Evolutionary conservation across 2,888 invertebrate species (phyloP).

Genomic region (Agrochola litura): DNA sequence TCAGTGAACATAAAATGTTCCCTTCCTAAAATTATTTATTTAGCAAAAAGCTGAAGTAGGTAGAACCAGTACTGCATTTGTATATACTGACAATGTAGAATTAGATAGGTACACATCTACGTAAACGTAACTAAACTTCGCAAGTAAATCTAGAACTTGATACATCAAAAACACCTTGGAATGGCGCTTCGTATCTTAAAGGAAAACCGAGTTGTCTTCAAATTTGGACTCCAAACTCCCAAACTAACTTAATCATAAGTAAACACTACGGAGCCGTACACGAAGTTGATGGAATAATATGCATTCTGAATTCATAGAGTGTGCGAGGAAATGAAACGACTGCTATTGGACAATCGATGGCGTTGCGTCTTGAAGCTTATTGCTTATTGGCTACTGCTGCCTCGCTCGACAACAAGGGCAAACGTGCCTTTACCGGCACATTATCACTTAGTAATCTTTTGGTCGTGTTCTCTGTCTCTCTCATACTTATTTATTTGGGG

Average conservation of each 20-base stretch:
- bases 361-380: neutral
- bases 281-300: slow-evolving; percentile 31
- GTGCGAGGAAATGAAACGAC: slow-evolving; percentile 4
- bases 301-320: slow-evolving; percentile 16
- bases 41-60: neutral
- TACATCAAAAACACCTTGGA: slow-evolving; percentile 35
- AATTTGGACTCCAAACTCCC: slow-evolving; percentile 30
- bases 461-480: too few species aligned
- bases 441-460: neutral
- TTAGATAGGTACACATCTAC: neutral
- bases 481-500: neutral
- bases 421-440: neutral
- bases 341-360: slow-evolving; percentile 1
- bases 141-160: slow-evolving; percentile 12
- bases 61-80: neutral
- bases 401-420: neutral
- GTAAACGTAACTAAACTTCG: slow-evolving; percentile 7
- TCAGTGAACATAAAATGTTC: slow-evolving; percentile 26
- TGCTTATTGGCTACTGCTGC: neutral
- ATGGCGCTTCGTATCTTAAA: slow-evolving; percentile 19
- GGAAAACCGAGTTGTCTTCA: slow-evolving; percentile 37
- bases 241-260: slow-evolving; percentile 56
- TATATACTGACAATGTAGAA: slow-evolving; percentile 1
- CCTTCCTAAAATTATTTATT: slow-evolving; percentile 25
- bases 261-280: slow-evolving; percentile 27